These are phyloP conservation scores for Mus minutoides DNA, from an alignment of 2,797 vertebrate genomes.

Conservation along the genomic window DNA sequence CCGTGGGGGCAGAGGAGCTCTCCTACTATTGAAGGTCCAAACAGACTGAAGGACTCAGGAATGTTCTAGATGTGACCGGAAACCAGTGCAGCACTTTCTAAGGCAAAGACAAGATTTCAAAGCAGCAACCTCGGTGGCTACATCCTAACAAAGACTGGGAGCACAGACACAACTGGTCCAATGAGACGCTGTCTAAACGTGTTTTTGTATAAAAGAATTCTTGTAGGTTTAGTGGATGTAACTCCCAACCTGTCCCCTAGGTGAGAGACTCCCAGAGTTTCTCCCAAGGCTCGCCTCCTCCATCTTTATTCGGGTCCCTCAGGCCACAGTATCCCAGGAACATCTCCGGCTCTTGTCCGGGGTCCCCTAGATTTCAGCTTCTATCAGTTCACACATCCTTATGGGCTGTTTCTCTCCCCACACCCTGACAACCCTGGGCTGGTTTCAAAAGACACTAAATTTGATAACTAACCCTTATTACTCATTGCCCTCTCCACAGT, in stretches of 20 bases:
- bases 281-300: too few relatives aligned
- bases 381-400: background rate
- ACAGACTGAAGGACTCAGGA: background rate
- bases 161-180: background rate
- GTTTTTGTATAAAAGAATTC: background rate
- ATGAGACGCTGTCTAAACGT: background rate
- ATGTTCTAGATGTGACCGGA: background rate
- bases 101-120: background rate
- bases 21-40: background rate
- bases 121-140: background rate
- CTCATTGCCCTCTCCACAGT: conserved; percentile 79
- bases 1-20: background rate
- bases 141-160: background rate
- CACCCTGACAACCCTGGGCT: conserved; percentile 7
- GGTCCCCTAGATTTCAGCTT: conserved; percentile 22
- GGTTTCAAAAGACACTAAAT: conserved; percentile 80
- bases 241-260: background rate
- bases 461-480: conserved; percentile 83
- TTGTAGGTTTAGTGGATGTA: background rate
- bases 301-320: fast-evolving
- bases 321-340: background rate
- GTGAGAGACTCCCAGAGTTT: background rate
- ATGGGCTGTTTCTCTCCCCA: background rate
- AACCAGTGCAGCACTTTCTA: background rate
- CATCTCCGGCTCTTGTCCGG: background rate